Evolutionary conservation across 2,113 vertebrate species (phyloP), one percentile per base, ranked within the genome.

Genomic region (Apteryx owenii): DNA sequence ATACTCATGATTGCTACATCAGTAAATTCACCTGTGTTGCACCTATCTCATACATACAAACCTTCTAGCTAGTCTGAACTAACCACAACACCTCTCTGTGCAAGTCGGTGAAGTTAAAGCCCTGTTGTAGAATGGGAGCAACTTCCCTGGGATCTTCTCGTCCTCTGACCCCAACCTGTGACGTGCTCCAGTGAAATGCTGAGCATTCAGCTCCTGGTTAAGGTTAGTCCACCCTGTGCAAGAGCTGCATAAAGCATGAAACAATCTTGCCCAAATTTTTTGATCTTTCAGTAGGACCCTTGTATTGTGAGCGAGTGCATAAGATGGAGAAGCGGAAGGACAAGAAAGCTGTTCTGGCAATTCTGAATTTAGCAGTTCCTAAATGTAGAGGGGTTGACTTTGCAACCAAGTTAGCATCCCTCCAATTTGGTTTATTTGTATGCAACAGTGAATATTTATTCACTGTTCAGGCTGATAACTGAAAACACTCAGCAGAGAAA

Each of bases 51-150:
- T 12, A 3, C 29, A 18, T 9, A 16, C 19, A 38, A 38, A 7
- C 5, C 50, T 15, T 31, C 1, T 28, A 7, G 14, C 19, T 62
- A 29, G 61, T 7, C 7, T 9, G 22, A 33, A 7, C 29, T 46
- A 9, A 29, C 0, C 1, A 38, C 2, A 0, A 16, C 31, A n/a
- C 3, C 12, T 51, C 21, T 7, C 5, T 26, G 26, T 17, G 22
- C 56, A 19, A 2, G 0, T 1, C 13, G 8, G 20, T 29, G 18
- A 29, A 75, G 61, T 26, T 0, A 7, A 22, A 36, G 18, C 40
- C n/a, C 46, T 26, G 64, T 29, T 64, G 33, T 7, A 33, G 51
- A 25, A 36, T 4, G 9, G 44, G 19, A 81, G 17, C 4, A 70
- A 10, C 7, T 38, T 61, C 64, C 13, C 2, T 1, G 10, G 3